phyloP scores from a whole-genome alignment of 2,888 invertebrate species.

The Coleophora flavipennella region DNA sequence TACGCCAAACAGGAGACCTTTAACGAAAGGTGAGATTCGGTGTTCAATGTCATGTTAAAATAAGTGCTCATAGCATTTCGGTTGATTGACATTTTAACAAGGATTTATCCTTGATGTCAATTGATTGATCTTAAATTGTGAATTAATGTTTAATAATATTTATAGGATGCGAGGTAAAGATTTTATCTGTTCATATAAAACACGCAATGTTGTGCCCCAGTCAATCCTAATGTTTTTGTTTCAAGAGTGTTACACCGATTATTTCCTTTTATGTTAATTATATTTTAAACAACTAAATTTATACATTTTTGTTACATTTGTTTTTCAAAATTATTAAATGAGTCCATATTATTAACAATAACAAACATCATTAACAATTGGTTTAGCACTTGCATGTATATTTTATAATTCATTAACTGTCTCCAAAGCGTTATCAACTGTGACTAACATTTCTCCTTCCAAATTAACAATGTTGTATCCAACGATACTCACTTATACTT shows the following conservation, averaged over 20 bases:
- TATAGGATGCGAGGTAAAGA: slow-evolving; percentile 7
- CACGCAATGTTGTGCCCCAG: slow-evolving; percentile 89
- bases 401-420: slow-evolving; percentile 20
- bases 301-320: no score
- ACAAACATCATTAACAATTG: slow-evolving; percentile 16
- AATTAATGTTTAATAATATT: no score
- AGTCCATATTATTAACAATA: slow-evolving; percentile 19
- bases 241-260: slow-evolving; percentile 46
- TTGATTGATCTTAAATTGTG: slow-evolving; percentile 2
- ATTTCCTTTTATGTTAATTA: slow-evolving; percentile 53
- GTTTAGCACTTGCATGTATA: slow-evolving; percentile 52
- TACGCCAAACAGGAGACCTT: slow-evolving; percentile 96
- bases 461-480: slow-evolving; percentile 46
- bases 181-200: slow-evolving; percentile 49
- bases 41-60: slow-evolving; percentile 52
- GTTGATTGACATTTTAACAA: slow-evolving; percentile 3
- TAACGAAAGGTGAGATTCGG: slow-evolving; percentile 90
- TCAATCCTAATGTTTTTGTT: slow-evolving; percentile 73
- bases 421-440: slow-evolving; percentile 9
- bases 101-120: not conserved
- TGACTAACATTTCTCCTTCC: slow-evolving; percentile 35
- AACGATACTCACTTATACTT: slow-evolving; percentile 60
- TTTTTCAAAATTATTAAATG: slow-evolving; percentile 28
- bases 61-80: slow-evolving; percentile 4
- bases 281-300: no score